phyloP scores from a whole-genome alignment of 2,113 vertebrate genomes.

The Rafetus swinhoei region DNA sequence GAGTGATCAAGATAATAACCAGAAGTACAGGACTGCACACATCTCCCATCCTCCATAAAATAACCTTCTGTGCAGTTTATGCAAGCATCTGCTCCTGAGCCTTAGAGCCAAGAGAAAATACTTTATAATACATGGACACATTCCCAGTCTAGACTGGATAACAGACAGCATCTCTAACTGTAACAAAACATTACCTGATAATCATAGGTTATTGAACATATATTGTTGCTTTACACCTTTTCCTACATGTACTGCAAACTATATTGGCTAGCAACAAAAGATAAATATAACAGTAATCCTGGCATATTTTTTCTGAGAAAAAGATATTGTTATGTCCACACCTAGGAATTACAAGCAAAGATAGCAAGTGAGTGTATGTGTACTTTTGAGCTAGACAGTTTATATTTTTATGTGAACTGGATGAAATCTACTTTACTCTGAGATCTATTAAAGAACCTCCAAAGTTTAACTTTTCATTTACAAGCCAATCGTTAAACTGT shows the following conservation, averaged over 20 bases:
- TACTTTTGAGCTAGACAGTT: not conserved
- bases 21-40: constrained; percentile 87
- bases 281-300: not conserved
- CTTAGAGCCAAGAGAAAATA: constrained; percentile 74
- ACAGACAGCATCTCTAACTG: not conserved
- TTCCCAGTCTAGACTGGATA: not conserved
- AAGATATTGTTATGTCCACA: not conserved
- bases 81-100: constrained; percentile 91
- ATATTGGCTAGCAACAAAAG: not conserved
- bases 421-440: not conserved
- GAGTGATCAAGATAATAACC: constrained; percentile 90
- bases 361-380: not conserved
- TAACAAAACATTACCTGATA: not conserved
- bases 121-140: not conserved
- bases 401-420: not conserved
- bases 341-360: not conserved
- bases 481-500: not conserved
- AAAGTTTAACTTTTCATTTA: not conserved
- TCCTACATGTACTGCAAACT: not conserved
- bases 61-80: constrained; percentile 90
- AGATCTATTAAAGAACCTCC: not conserved
- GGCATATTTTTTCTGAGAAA: not conserved
- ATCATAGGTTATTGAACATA: not conserved
- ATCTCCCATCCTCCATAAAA: constrained; percentile 93
- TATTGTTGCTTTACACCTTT: not conserved